phyloP scores from a whole-genome alignment of 2,888 invertebrate genomes.

The Kryphioiulus occultus region DNA sequence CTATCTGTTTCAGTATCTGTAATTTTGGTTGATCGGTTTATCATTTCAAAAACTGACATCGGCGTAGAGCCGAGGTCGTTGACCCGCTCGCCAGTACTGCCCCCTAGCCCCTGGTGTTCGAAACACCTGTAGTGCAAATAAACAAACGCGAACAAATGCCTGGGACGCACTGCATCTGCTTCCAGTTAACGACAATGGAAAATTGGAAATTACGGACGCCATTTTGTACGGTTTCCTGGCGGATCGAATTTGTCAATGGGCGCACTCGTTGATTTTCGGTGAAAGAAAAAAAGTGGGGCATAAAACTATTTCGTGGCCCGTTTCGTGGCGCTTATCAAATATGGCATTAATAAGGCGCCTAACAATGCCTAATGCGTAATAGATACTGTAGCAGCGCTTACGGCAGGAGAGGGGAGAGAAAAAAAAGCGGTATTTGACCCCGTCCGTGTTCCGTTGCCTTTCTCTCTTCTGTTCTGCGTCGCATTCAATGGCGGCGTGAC shows the following conservation, averaged over 20 bases:
- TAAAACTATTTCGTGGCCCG: constrained; percentile 8
- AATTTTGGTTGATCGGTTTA: background rate
- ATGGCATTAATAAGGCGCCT: constrained; percentile 13
- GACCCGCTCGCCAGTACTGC: background rate
- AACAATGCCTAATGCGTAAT: constrained; percentile 6
- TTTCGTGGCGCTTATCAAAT: constrained; percentile 18
- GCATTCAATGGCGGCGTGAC: constrained; percentile 13
- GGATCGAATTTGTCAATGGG: background rate
- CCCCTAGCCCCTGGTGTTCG: background rate
- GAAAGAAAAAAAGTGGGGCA: background rate
- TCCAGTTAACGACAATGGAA: background rate
- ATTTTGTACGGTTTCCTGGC: background rate
- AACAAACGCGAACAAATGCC: background rate
- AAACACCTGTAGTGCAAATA: background rate
- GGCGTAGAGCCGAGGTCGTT: background rate
- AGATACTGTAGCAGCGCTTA: background rate
- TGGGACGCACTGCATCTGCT: too few relatives aligned
- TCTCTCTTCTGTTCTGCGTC: background rate
- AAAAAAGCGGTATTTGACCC: constrained; percentile 28
- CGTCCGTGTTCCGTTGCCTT: constrained; percentile 35
- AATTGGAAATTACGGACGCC: background rate
- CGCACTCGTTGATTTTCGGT: background rate
- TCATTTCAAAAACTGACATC: too few relatives aligned
- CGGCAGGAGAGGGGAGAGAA: background rate
- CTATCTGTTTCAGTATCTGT: background rate